Evolutionary conservation across 1,140 invertebrate species (phyloP).

Genomic region (Harlomillsia oculata): DNA sequence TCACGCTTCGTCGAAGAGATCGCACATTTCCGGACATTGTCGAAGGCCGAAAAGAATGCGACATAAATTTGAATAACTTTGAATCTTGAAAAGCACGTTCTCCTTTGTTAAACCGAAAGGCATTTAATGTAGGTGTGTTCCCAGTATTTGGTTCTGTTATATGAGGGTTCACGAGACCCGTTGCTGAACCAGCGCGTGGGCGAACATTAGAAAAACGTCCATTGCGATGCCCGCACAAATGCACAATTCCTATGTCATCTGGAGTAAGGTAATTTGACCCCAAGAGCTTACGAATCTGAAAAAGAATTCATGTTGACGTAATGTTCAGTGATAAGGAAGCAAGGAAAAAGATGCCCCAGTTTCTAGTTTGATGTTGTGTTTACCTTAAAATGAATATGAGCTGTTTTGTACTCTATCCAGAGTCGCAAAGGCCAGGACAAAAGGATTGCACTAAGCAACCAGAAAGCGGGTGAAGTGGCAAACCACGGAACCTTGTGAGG

Average conservation of each 20-base stretch:
- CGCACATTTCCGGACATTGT: too few relatives aligned
- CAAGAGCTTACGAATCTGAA: slow-evolving; percentile 24
- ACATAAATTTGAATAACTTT: too few relatives aligned
- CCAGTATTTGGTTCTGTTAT: too few relatives aligned
- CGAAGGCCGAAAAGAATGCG: too few relatives aligned
- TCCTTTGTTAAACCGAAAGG: too few relatives aligned
- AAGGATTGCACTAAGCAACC: slow-evolving; percentile 62
- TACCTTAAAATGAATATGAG: slow-evolving; percentile 65
- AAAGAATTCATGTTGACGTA: neutral
- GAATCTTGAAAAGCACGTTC: too few relatives aligned
- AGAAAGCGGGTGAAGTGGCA: slow-evolving; percentile 57
- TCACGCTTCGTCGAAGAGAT: too few relatives aligned
- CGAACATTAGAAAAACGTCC: too few relatives aligned
- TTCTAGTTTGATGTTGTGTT: slow-evolving; percentile 3
- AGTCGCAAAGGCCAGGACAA: slow-evolving; percentile 75
- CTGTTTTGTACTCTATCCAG: slow-evolving; percentile 73
- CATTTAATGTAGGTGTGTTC: too few relatives aligned
- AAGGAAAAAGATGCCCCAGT: neutral
- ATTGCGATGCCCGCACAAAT: too few relatives aligned
- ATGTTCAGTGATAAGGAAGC: neutral
- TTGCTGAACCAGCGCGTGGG: too few relatives aligned
- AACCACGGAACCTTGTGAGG: slow-evolving; percentile 54
- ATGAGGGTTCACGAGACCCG: too few relatives aligned
- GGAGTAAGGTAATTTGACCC: slow-evolving; percentile 17
- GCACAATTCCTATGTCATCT: slow-evolving; percentile 11